phyloP scores from a whole-genome alignment of 1,140 invertebrate species.

The Lanistes nyassanus region DNA sequence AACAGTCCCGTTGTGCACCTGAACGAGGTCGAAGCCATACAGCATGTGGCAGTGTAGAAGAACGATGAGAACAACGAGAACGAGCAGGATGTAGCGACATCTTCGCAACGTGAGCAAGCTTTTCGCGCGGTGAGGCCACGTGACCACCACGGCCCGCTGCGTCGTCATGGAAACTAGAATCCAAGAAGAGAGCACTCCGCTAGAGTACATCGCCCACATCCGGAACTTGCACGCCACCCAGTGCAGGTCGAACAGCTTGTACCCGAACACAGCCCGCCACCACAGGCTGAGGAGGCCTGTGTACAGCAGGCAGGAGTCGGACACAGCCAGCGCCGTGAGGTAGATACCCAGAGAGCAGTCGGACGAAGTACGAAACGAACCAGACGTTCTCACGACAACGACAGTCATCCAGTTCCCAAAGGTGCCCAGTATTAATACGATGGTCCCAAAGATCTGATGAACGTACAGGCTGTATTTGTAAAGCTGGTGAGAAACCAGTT shows the following conservation, averaged over 20 bases:
- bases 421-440: background rate
- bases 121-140: constrained; percentile 11
- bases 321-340: constrained; percentile 9
- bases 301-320: constrained; percentile 9
- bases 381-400: background rate
- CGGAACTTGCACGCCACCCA: background rate
- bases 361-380: background rate
- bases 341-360: background rate
- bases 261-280: background rate
- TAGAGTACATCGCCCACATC: background rate
- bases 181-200: background rate
- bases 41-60: background rate
- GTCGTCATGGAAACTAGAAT: constrained; percentile 2
- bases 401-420: constrained; percentile 12
- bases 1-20: background rate
- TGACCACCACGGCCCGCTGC: background rate
- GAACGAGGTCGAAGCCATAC: constrained; percentile 2
- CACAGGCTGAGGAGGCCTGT: background rate
- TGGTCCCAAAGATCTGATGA: background rate
- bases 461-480: background rate
- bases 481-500: too few species aligned
- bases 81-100: background rate
- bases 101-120: background rate
- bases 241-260: background rate
- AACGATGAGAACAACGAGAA: background rate